phyloP scores from a whole-genome alignment of 2,888 invertebrate species.

The Euproctis similis region DNA sequence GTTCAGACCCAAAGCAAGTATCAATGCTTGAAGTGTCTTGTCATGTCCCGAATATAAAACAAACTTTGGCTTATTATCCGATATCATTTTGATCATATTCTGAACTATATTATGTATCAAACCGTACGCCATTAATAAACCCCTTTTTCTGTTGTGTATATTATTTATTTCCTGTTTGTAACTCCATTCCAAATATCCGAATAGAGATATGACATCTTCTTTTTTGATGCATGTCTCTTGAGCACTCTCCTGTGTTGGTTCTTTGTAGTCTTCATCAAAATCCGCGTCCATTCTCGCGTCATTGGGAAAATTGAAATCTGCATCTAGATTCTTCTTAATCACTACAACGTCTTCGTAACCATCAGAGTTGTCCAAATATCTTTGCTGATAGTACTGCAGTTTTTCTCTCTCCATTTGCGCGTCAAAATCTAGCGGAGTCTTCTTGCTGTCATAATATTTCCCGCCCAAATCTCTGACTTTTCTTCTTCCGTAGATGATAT shows the following conservation, averaged over 20 bases:
- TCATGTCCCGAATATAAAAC: slow-evolving; percentile 94
- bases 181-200: slow-evolving; percentile 89
- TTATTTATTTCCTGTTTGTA: slow-evolving; percentile 79
- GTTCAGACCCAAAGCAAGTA: slow-evolving; percentile 84
- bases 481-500: slow-evolving; percentile 61
- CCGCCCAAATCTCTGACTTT: slow-evolving; percentile 64
- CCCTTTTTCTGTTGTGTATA: slow-evolving; percentile 77
- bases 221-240: slow-evolving; percentile 78
- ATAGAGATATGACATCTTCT: slow-evolving; percentile 84
- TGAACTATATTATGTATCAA: slow-evolving; percentile 86
- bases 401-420: slow-evolving; percentile 73
- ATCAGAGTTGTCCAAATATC: slow-evolving; percentile 61
- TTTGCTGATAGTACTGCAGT: slow-evolving; percentile 62
- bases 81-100: slow-evolving; percentile 87
- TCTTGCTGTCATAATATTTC: slow-evolving; percentile 54
- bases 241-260: slow-evolving; percentile 50
- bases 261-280: slow-evolving; percentile 64
- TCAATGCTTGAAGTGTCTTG: slow-evolving; percentile 89
- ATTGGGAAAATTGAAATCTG: slow-evolving; percentile 69
- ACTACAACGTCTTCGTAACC: slow-evolving; percentile 67
- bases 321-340: slow-evolving; percentile 68
- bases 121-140: slow-evolving; percentile 86
- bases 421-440: slow-evolving; percentile 60
- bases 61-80: slow-evolving; percentile 83
- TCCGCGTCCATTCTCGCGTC: slow-evolving; percentile 61